These are phyloP conservation scores for Scaptomyza parva DNA, from an alignment of 2,888 invertebrate genomes.

Conservation along the genomic window DNA sequence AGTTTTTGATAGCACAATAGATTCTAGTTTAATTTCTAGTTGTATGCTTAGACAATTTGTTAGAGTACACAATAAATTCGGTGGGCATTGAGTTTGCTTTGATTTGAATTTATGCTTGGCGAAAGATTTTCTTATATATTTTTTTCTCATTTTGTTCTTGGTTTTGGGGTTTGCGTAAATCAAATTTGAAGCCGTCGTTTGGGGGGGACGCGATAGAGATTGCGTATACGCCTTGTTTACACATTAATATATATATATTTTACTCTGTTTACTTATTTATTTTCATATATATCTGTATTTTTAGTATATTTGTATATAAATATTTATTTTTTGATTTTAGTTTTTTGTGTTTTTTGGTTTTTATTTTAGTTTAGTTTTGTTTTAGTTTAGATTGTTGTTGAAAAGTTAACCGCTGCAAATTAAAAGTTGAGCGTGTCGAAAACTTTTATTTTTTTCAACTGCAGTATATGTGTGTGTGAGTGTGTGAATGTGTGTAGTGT, in stretches of 20 bases:
- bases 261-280: slow-evolving; percentile 9
- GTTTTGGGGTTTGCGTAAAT: slow-evolving; percentile 14
- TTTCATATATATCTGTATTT: slow-evolving; percentile 1
- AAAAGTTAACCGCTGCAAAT: slow-evolving; percentile 51
- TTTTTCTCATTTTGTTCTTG: background rate
- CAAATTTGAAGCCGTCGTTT: slow-evolving; percentile 50
- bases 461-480: slow-evolving; percentile 21
- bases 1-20: slow-evolving; percentile 15
- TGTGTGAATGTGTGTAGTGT: slow-evolving; percentile 17
- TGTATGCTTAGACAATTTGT: slow-evolving; percentile 3
- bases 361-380: slow-evolving; percentile 11
- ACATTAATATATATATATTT: slow-evolving; percentile 16
- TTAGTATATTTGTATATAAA: slow-evolving; percentile 8
- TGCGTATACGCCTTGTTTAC: slow-evolving; percentile 55
- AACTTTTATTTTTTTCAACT: slow-evolving; percentile 40
- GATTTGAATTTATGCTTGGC: slow-evolving; percentile 50
- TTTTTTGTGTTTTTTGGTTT: slow-evolving; percentile 13
- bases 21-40: slow-evolving; percentile 27
- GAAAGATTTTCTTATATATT: slow-evolving; percentile 10
- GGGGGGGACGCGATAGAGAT: slow-evolving; percentile 45
- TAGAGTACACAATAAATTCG: slow-evolving; percentile 72
- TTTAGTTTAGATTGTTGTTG: slow-evolving; percentile 23
- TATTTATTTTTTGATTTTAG: slow-evolving; percentile 12
- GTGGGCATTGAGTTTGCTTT: slow-evolving; percentile 73
- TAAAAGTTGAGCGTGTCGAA: slow-evolving; percentile 59